A percentile compares a stretch with the other conserved stretches of the same genome.
Conservation (phyloP, 2,888 invertebrate species). For the Dorcus hopei region DNA sequence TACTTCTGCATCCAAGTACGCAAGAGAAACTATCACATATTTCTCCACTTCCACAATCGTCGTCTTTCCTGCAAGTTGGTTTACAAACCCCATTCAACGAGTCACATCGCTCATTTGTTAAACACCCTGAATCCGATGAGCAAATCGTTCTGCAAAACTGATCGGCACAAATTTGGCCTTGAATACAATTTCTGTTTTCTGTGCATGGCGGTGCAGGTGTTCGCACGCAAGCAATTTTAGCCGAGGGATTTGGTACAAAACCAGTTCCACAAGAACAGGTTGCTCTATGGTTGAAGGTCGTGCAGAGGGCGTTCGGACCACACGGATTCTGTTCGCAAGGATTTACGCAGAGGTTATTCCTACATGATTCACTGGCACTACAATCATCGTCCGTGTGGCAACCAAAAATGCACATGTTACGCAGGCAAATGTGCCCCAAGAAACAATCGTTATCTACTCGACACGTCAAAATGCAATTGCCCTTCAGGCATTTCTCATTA, state of each 20-base stretch:
- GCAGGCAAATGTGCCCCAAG: conserved; percentile 83
- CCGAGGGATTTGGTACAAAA: conserved; percentile 83
- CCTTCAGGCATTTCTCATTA: conserved; percentile 83
- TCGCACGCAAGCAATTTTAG: conserved; percentile 83
- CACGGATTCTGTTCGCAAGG: conserved; percentile 76
- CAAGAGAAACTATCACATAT: conserved; percentile 82
- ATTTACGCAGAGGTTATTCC: conserved; percentile 74
- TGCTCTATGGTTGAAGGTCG: conserved; percentile 76
- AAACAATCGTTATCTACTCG: conserved; percentile 90
- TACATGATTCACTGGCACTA: conserved; percentile 77
- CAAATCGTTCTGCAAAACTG: conserved; percentile 76
- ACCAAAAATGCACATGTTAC: conserved; percentile 81
- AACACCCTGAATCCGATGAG: conserved; percentile 69
- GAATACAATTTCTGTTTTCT: conserved; percentile 72
- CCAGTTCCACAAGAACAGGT: conserved; percentile 75
- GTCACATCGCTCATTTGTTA: conserved; percentile 79
- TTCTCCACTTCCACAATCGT: conserved; percentile 84
- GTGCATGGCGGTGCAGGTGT: conserved; percentile 72
- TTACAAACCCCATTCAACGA: conserved; percentile 71
- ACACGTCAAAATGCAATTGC: conserved; percentile 84
- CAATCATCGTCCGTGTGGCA: conserved; percentile 87
- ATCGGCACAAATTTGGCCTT: conserved; percentile 70
- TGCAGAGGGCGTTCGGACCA: conserved; percentile 80
- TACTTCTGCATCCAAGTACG: conserved; percentile 74
- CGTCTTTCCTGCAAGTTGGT: conserved; percentile 77